Conservation (phyloP, 2,888 invertebrate species). For the Chloromyia formosa region DNA sequence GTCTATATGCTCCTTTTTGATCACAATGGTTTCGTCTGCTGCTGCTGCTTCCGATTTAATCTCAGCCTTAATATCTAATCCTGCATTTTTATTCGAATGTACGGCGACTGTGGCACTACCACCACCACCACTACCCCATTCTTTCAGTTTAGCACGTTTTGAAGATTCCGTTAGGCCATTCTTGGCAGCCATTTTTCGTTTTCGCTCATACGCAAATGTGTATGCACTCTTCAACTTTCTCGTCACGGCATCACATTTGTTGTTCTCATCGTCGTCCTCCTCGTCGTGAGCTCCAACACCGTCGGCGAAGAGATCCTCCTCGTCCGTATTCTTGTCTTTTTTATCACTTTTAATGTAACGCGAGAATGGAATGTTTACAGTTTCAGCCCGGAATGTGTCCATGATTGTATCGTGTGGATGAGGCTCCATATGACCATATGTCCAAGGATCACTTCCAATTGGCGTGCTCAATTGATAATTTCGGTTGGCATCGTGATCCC, state of each 20-base stretch:
- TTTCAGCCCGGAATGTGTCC: conserved; percentile 85
- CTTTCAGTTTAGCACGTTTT: conserved; percentile 49
- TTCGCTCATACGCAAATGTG: conserved; percentile 45
- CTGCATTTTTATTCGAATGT: conserved; percentile 50
- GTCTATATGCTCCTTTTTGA: conserved; percentile 53
- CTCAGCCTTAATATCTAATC: conserved; percentile 43
- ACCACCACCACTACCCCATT: too few species aligned
- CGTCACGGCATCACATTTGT: conserved; percentile 4
- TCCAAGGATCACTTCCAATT: conserved; percentile 78
- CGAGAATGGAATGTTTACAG: conserved; percentile 81
- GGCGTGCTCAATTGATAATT: conserved; percentile 65
- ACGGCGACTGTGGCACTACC: too few species aligned
- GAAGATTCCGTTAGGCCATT: conserved; percentile 46
- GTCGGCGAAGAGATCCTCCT: conserved; percentile 46
- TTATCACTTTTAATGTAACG: conserved; percentile 68
- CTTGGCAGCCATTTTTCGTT: conserved; percentile 45
- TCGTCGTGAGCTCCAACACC: conserved; percentile 53
- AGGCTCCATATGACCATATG: conserved; percentile 68
- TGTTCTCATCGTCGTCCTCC: conserved; percentile 52
- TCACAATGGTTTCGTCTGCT: conserved; percentile 17
- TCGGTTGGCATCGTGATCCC: conserved; percentile 77
- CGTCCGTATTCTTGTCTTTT: conserved; percentile 48
- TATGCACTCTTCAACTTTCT: conserved; percentile 26
- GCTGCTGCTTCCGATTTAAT: conserved; percentile 16
- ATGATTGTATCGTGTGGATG: conserved; percentile 76